Conservation (phyloP, 2,888 invertebrate species). For the Drosophila maculinotata region DNA sequence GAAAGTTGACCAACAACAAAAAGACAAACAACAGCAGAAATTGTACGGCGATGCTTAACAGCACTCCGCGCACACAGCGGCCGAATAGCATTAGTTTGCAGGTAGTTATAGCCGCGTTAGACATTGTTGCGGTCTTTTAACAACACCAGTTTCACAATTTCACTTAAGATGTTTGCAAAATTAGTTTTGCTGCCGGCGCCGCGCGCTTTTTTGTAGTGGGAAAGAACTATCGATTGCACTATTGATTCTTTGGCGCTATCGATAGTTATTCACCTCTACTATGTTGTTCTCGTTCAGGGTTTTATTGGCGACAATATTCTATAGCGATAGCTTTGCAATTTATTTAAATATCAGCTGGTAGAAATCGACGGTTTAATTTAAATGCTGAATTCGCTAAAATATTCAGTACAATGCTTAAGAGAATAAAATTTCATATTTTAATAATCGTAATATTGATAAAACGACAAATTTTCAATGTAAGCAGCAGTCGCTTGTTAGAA, state of each 20-base stretch:
- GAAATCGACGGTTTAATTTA: conserved; percentile 1
- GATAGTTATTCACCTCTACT: no score
- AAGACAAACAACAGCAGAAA: conserved; percentile 86
- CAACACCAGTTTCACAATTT: not conserved
- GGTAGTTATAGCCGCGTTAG: conserved; percentile 6
- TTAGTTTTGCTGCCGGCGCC: conserved; percentile 25
- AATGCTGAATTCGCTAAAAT: not conserved
- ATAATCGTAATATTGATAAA: no score
- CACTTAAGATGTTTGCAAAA: not conserved
- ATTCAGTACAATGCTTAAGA: no score
- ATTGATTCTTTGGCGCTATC: no score
- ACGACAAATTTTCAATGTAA: no score
- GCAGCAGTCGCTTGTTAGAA: not conserved
- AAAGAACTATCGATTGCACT: no score
- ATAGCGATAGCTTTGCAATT: not conserved
- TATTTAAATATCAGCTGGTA: not conserved
- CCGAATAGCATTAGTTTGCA: conserved; percentile 80
- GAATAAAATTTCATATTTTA: no score
- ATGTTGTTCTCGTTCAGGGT: conserved; percentile 25
- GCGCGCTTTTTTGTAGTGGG: no score
- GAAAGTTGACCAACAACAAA: conserved; percentile 87
- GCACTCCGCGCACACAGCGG: conserved; percentile 86
- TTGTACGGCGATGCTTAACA: conserved; percentile 87
- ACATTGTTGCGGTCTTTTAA: conserved; percentile 25
- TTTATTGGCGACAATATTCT: conserved; percentile 9